Evolutionary conservation across 2,113 vertebrate genomes (phyloP), one percentile per base, ranked within the genome.

Genomic region (Diphyllodes magnificus): DNA sequence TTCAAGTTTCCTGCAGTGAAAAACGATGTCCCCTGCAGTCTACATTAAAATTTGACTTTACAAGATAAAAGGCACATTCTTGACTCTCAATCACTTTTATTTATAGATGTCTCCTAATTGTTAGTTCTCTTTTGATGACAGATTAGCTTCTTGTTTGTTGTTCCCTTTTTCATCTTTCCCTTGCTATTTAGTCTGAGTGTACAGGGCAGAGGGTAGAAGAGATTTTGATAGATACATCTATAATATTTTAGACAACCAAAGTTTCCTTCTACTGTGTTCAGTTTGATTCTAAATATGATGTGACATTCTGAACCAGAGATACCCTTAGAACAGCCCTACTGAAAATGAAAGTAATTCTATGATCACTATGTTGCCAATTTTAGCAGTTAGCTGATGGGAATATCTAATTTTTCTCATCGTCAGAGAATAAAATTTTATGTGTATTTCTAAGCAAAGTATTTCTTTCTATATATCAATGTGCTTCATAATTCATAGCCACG

Each of bases 11-110:
- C 22, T 78, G 9, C 30, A 61, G 28, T 54, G 27, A 35, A 60
- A 76, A 84, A 54, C 0, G 0, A 39, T 39, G 21, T 42, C 24
- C 9, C 5, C 1, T 27, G 31, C 33, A 64, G 14, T 35, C 16
- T 20, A 13, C 6, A 13, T 31, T 44, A 33, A 54, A 71, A 71
- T 60, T 28, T n/a, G 33, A 60, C 51, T 70, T 60, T 28, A 21
- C 14, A 25, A 83, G 33, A 39, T 7, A 53, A 59, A 24, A 4
- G 13, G 11, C 11, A 28, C 1, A 1, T 92, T 50, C 21, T 54
- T 84, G 11, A 35, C 24, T 51, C 22, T 75, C 7, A 37, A 3
- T 39, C 14, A 31, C 15, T n/a, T 49, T 66, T 50, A 50, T 61
- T 73, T 39, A 71, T 10, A 45, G 8, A 28, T 35, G 11, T 70